Percentiles rank a stretch among this genome's conserved stretches.
These are phyloP conservation scores for Nibea coibor DNA, from an alignment of 2,113 vertebrate genomes.

Conservation along the genomic window DNA sequence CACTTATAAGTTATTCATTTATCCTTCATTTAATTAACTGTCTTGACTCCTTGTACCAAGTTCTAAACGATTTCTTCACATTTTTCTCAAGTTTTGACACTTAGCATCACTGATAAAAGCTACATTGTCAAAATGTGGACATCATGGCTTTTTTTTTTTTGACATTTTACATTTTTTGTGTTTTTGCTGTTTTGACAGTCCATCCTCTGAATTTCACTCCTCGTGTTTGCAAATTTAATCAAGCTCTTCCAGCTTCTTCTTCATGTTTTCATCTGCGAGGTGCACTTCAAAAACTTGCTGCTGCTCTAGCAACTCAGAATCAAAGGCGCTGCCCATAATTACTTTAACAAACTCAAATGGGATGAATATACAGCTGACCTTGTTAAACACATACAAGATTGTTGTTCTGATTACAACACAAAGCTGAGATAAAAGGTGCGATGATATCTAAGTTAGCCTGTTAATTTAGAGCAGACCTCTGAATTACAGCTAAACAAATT, in stretches of 20 bases:
- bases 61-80: not conserved
- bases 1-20: no score
- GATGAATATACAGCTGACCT: not conserved
- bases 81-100: not conserved
- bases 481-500: no score
- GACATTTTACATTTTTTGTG: not conserved
- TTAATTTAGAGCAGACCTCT: no score
- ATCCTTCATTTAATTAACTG: not conserved
- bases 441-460: no score
- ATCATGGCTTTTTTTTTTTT: not conserved
- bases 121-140: not conserved
- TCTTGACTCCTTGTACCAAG: not conserved
- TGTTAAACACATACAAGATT: not conserved
- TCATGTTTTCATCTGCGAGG: not conserved
- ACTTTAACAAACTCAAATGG: not conserved
- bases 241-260: not conserved
- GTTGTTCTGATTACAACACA: not conserved
- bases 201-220: not conserved
- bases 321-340: not conserved
- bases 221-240: not conserved
- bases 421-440: no score
- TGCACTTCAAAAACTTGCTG: not conserved
- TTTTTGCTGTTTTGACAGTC: not conserved
- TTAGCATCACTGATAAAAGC: not conserved
- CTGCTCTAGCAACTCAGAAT: not conserved